Conservation (phyloP, 2,797 vertebrate species). For the Karalla daura region DNA sequence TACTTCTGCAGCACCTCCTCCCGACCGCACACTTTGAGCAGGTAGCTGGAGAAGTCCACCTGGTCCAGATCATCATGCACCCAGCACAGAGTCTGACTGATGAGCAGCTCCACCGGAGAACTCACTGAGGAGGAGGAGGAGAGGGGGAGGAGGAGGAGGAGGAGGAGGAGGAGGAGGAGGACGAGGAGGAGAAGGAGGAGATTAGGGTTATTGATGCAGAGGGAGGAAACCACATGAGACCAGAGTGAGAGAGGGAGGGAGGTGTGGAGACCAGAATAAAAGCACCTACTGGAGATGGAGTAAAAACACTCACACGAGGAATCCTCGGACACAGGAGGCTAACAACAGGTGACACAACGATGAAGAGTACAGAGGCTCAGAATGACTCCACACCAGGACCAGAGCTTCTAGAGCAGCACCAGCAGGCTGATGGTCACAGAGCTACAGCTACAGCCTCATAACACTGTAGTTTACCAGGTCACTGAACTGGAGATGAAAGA, state of each 20-base stretch:
- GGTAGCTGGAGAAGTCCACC: slow-evolving; percentile 94
- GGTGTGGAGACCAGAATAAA: background rate
- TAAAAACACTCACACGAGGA: too few species aligned
- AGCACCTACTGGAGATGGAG: background rate
- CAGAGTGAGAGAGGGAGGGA: background rate
- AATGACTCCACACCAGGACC: too few species aligned
- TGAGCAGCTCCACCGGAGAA: slow-evolving; percentile 95
- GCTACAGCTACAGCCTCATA: too few species aligned
- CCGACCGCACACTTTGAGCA: slow-evolving; percentile 96
- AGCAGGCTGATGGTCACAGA: too few species aligned
- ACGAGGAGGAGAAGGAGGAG: background rate
- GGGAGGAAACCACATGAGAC: background rate
- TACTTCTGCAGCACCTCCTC: slow-evolving; percentile 98
- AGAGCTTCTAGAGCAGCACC: too few species aligned
- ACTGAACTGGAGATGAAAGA: too few species aligned
- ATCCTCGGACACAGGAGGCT: too few species aligned
- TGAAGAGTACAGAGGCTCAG: too few species aligned
- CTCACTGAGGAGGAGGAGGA: slow-evolving; percentile 85
- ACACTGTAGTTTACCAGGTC: too few species aligned
- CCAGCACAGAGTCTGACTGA: slow-evolving; percentile 99
- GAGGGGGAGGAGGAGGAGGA: background rate
- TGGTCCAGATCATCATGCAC: slow-evolving; percentile 96
- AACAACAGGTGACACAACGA: too few species aligned
- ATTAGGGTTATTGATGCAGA: background rate
- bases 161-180: background rate